Base-by-base conservation (phyloP, 2,797 vertebrate species). In the Fistularia tabacaria region DNA sequence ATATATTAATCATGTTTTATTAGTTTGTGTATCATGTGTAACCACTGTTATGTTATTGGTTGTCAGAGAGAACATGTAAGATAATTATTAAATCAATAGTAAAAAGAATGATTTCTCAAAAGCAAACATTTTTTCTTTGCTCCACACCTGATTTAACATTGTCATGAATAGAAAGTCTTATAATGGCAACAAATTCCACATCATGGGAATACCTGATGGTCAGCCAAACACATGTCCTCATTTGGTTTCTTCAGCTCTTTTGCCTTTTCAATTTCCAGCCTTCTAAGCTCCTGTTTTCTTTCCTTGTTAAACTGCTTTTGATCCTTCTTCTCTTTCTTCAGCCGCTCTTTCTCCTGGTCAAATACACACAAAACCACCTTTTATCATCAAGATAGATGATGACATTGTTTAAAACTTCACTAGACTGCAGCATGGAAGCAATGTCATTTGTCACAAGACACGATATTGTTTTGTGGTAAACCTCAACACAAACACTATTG, bases 201-300 rank as follows among this genome's bases (percentile, higher is more conserved):
- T 25, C 25, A 25, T 25, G 25, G 25, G 51, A 54, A 74, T 92
- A 99, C 97, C 94, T 98, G 96, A 78, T 99, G 97, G 86, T 99
- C 97, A 59, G 94, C 93, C 82, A 99, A 92, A 85, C 97, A 98
- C 97, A 99, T 98, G 81, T 99, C 97, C 91, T 99, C 97, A 51
- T 95, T 98, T 70, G 97, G 97, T 79, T 96, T 99, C 91, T 95
- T 98, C 59, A 99, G 90, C 75, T 99, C 97, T 65, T 95, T 94
- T 38, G 95, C 95, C 85, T 98, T 95, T 89, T 99, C 95, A 82
- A 99, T 85, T 81, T 99, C 97, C 79, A 97, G 69, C 77, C 96
- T 89, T 57, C 96, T 88, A 72, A 98, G 94, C 82, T 98, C 96
- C 80, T 96, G 87, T 86, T 98, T 99, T 51, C 97, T 93, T 72